Evolutionary conservation across 2,888 invertebrate genomes (phyloP).

Genomic region (Masnerella sp.): DNA sequence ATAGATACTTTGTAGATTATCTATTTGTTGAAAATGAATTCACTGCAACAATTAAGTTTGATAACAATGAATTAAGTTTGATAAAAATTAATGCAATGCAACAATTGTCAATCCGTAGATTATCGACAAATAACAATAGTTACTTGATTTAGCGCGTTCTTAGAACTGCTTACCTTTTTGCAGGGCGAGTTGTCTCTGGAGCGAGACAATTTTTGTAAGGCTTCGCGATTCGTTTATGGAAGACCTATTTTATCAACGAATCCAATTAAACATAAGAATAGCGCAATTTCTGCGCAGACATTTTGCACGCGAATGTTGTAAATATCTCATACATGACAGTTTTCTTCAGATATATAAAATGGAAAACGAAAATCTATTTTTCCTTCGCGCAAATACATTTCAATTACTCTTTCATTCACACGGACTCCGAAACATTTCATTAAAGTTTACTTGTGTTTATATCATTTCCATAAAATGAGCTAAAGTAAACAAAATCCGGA

Average conservation of each 20-base stretch:
- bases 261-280: conserved; percentile 58
- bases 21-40: no score
- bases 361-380: no score
- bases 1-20: no score
- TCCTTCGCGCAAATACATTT: no score
- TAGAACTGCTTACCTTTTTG: conserved; percentile 65
- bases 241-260: conserved; percentile 66
- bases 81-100: background rate
- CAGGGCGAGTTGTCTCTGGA: conserved; percentile 68
- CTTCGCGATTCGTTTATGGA: conserved; percentile 76
- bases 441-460: no score
- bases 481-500: no score
- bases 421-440: no score
- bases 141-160: conserved; percentile 16
- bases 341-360: conserved; percentile 1
- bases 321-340: background rate
- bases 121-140: conserved; percentile 11
- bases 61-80: no score
- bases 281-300: conserved; percentile 64
- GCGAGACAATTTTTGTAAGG: conserved; percentile 69
- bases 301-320: conserved; percentile 20
- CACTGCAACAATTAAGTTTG: no score
- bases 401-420: no score
- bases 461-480: no score
- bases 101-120: background rate